Evolutionary conservation across 2,888 invertebrate genomes (phyloP).

Genomic region (Orchesella flavescens): DNA sequence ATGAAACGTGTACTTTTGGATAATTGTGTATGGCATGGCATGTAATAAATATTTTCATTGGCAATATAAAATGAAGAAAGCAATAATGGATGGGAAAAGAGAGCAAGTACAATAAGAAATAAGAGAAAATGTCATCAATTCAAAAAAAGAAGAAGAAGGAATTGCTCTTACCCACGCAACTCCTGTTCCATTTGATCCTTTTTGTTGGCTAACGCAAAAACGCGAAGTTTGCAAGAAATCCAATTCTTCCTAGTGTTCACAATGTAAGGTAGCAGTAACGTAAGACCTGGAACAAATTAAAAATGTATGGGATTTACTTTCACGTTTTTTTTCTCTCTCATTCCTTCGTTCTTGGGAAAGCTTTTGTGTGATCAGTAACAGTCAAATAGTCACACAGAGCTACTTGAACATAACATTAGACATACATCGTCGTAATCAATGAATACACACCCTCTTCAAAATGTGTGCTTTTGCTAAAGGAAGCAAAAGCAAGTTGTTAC

Average conservation of each 20-base stretch:
- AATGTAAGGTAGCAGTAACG: constrained; percentile 89
- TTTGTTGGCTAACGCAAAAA: constrained; percentile 88
- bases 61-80: constrained; percentile 16
- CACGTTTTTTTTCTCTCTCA: not conserved
- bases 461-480: not conserved
- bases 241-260: constrained; percentile 86
- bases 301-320: constrained; percentile 27
- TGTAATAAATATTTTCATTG: constrained; percentile 21
- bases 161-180: constrained; percentile 84
- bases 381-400: not conserved
- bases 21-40: constrained; percentile 7
- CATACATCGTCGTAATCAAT: too few relatives aligned
- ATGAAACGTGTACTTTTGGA: not conserved
- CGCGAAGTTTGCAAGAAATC: constrained; percentile 84
- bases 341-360: not conserved
- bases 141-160: constrained; percentile 1
- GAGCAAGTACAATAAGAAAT: not conserved
- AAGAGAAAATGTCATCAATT: constrained; percentile 1
- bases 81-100: not conserved
- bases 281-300: constrained; percentile 76
- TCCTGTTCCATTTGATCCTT: constrained; percentile 85
- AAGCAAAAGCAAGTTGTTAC: not conserved
- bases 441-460: not conserved
- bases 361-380: constrained; percentile 15
- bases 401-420: too few relatives aligned